A percentile compares a stretch with the other conserved stretches of the same genome.
Evolutionary conservation across 2,113 vertebrate species (phyloP).

Genomic region (Heloderma charlesbogerti): DNA sequence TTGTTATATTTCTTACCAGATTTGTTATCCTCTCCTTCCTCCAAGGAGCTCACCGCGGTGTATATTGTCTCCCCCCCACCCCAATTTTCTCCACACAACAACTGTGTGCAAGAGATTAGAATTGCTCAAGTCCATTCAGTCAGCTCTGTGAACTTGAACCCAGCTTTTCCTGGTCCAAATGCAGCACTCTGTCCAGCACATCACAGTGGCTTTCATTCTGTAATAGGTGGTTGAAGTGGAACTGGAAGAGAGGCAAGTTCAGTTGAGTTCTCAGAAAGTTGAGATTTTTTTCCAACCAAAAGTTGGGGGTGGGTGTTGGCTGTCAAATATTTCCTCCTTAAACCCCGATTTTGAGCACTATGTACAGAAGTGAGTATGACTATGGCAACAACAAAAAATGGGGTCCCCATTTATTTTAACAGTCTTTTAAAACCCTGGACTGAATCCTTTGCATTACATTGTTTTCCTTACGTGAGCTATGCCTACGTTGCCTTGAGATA

Average conservation of each 20-base stretch:
- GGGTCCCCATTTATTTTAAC: background rate
- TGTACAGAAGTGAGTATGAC: background rate
- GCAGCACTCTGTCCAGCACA: background rate
- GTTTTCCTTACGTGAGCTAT: background rate
- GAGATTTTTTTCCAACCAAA: background rate
- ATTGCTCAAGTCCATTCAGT: background rate
- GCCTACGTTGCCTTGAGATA: background rate
- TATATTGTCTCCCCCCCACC: background rate
- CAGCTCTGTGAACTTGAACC: background rate
- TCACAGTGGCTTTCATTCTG: background rate
- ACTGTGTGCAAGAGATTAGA: background rate
- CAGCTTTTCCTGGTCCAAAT: background rate
- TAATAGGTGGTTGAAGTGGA: background rate
- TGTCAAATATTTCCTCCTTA: background rate
- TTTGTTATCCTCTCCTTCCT: background rate
- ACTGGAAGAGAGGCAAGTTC: no score
- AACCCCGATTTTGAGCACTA: background rate
- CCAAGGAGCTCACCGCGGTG: background rate
- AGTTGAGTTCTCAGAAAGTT: background rate
- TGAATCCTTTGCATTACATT: background rate
- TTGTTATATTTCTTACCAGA: background rate
- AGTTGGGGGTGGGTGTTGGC: no score
- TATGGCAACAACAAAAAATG: background rate
- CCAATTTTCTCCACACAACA: background rate
- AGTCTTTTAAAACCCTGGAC: background rate